Conservation (phyloP, 2,888 invertebrate species). For the Oegoconia quadripuncta region DNA sequence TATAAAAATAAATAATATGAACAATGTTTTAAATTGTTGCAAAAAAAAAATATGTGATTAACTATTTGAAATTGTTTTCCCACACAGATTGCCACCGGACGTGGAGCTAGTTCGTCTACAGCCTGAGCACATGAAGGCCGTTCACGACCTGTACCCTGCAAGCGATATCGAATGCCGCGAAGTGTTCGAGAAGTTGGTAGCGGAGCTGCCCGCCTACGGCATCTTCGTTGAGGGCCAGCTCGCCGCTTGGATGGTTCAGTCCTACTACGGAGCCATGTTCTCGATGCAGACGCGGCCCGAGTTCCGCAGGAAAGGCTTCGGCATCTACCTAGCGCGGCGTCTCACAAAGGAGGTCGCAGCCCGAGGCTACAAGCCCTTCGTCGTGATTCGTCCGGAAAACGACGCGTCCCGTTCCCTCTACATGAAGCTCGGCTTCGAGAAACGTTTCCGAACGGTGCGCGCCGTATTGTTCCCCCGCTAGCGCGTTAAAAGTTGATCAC, state of each 20-base stretch:
- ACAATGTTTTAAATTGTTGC: too few relatives aligned
- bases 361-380: constrained; percentile 90
- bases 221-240: constrained; percentile 87
- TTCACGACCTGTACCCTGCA: constrained; percentile 92
- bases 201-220: constrained; percentile 88
- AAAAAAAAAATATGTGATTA: too few relatives aligned
- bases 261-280: constrained; percentile 95
- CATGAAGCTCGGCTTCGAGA: constrained; percentile 89
- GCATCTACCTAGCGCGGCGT: constrained; percentile 84
- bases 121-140: constrained; percentile 88
- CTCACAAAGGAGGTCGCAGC: constrained; percentile 83
- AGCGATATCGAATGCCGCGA: constrained; percentile 93
- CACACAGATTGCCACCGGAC: constrained; percentile 79
- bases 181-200: constrained; percentile 88
- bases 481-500: constrained; percentile 56
- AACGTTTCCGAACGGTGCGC: constrained; percentile 88
- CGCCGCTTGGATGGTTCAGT: constrained; percentile 95
- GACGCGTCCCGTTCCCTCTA: constrained; percentile 91
- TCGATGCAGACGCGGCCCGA: constrained; percentile 93
- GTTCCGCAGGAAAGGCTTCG: constrained; percentile 86
- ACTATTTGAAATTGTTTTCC: not conserved
- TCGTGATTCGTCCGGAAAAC: constrained; percentile 91
- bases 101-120: constrained; percentile 87
- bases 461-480: constrained; percentile 84
- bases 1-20: too few relatives aligned